Evolutionary conservation across 1,140 invertebrate genomes (phyloP).

Genomic region (Scaptomyza pallida): DNA sequence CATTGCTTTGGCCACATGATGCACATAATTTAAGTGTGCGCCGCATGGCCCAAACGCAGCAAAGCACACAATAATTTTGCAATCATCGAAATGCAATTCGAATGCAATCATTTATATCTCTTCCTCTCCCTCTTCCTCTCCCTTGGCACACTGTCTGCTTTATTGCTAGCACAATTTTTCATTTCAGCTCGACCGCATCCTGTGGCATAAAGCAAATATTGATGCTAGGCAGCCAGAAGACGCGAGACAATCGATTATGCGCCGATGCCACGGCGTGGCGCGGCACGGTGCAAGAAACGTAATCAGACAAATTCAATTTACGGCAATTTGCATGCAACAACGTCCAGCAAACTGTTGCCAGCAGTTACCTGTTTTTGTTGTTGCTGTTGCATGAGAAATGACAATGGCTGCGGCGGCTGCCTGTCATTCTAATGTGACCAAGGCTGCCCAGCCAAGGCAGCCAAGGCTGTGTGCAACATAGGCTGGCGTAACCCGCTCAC

Average conservation of each 20-base stretch:
- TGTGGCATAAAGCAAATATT: constrained; percentile 66
- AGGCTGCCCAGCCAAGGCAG: constrained; percentile 52
- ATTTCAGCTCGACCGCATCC: constrained; percentile 51
- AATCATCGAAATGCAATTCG: constrained; percentile 81
- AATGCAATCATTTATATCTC: constrained; percentile 77
- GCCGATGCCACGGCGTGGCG: constrained; percentile 26
- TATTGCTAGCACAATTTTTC: constrained; percentile 69
- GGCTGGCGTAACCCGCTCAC: constrained; percentile 15
- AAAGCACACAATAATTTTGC: constrained; percentile 63
- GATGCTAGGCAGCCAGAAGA: constrained; percentile 47
- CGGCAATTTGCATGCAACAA: constrained; percentile 76
- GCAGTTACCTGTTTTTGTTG: constrained; percentile 11
- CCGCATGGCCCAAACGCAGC: constrained; percentile 45
- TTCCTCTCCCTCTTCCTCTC: constrained; percentile 1
- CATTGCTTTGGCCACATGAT: constrained; percentile 55
- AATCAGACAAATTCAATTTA: constrained; percentile 82
- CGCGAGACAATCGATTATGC: constrained; percentile 76
- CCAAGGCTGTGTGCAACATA: constrained; percentile 66
- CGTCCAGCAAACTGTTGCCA: constrained; percentile 22
- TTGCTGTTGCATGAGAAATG: constrained; percentile 64
- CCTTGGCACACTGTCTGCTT: constrained; percentile 15
- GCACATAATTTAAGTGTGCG: constrained; percentile 56
- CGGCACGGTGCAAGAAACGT: no score
- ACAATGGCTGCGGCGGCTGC: constrained; percentile 70
- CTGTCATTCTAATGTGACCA: constrained; percentile 76